Percentiles rank a stretch among this genome's conserved stretches.
phyloP scores from a whole-genome alignment of 2,113 vertebrate species.

The Indicator indicator region DNA sequence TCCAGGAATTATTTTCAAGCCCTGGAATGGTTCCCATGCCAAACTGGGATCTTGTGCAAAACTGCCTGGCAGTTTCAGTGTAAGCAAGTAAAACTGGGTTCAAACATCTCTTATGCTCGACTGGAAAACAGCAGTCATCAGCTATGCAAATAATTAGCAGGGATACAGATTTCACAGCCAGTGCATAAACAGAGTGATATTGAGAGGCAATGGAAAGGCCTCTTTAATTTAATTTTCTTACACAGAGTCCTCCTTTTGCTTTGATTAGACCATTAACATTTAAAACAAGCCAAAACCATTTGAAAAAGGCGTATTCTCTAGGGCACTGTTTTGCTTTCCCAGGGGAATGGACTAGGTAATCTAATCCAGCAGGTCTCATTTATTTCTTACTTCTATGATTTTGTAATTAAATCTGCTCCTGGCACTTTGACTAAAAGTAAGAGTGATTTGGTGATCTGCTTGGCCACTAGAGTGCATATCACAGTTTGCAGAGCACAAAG shows the following conservation, averaged over 20 bases:
- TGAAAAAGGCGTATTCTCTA: background rate
- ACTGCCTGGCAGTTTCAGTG: constrained; percentile 1
- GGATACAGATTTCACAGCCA: constrained; percentile 13
- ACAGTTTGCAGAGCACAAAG: background rate
- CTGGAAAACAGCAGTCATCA: constrained; percentile 29
- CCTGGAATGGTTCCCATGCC: constrained; percentile 54
- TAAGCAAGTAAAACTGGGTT: constrained; percentile 35
- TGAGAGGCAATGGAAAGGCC: constrained; percentile 13
- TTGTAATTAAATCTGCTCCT: constrained; percentile 61
- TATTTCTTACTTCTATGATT: constrained; percentile 59
- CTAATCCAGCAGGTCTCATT: constrained; percentile 55
- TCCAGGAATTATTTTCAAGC: constrained; percentile 41
- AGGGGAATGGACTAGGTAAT: constrained; percentile 12
- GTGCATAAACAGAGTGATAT: background rate
- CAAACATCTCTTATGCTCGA: constrained; percentile 49
- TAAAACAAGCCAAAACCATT: constrained; percentile 35
- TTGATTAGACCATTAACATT: constrained; percentile 38
- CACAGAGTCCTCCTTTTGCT: background rate
- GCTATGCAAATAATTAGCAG: constrained; percentile 10
- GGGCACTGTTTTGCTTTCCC: constrained; percentile 18
- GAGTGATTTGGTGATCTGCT: constrained; percentile 48
- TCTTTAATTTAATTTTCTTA: constrained; percentile 23
- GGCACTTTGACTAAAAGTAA: constrained; percentile 52
- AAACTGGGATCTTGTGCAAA: constrained; percentile 34
- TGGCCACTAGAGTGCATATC: background rate